Base-by-base conservation (phyloP, 2,888 invertebrate species). In the Drosophila prolongata region DNA sequence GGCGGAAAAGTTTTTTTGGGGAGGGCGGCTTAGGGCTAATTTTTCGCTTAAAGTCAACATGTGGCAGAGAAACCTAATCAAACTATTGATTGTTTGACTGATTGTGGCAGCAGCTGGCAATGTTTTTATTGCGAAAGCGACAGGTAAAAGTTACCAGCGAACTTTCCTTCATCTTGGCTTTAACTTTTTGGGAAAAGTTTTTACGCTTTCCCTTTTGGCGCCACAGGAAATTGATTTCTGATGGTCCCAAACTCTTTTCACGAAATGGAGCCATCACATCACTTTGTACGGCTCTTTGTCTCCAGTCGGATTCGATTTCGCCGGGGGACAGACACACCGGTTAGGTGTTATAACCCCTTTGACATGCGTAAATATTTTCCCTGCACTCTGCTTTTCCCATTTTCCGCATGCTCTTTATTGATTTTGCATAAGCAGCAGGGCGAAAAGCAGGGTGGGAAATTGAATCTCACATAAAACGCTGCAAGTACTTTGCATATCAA, bases 51-150 rank as follows among this genome's bases (percentile, higher is more conserved):
- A 62, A 71, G 89, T 84, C 79, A 87, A 87, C 89, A 84, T 87
- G 89, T 87, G 87, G 85, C 73, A 64, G 56, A 65, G 72, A 57
- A 70, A 78, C 85, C 87, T 84, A 84, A 84, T 84, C 83, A 87
- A 84, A 84, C 83, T 83, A 84, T 84, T 88, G 83, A 88, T 84
- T 88, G 89, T 80, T 89, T 78, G 76, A 74, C 72, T 78, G 89
- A 88, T 88, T 84, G 83, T 73, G 69, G 85, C 61, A 74, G 61
- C 64, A 79, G 79, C 60, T 61, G 62, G 76, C 78, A 56, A 66
- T 65, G 65, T 67, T 83, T 87, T 88, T 86, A 80, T 78, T 80
- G 80, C 69, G 40, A 62, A 49, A 50, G 68, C 54, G 76, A 59
- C 87, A 88, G 89, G 87, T 84, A 81, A 80, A 87, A 83, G 80